Evolutionary conservation across 2,797 vertebrate species (phyloP), one percentile per base, ranked within the genome.

Genomic region (Acrocephalus scirpaceus): DNA sequence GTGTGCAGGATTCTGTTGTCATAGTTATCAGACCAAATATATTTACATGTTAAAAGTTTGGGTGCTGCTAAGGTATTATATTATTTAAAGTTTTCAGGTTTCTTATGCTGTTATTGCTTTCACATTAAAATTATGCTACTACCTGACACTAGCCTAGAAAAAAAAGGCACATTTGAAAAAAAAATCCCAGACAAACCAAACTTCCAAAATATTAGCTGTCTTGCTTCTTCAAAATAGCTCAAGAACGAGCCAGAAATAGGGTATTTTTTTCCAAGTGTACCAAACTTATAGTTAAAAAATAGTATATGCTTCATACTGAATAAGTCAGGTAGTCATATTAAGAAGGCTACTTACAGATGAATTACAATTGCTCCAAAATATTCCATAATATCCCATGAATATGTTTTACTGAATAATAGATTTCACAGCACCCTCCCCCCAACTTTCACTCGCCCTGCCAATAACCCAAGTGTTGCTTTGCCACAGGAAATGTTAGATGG

Each of bases 401-500:
- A 50, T 64, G 0, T 42, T 78, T 90, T 61, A 70, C 10, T 29
- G 20, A 69, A 75, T 69, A 36, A 13, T 25, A 32, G 30, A 62
- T 88, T 76, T 75, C 13, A 27, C 17, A 30, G 9, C 4, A 3
- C 11, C 34, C 11, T 2, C 15, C 3, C 2, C 11, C 10, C 3
- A 1, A 38, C 38, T 38, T 38, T 38, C 38, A 38, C 38, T 38
- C 38, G 38, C 1, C 2, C 2, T 4, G 4, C 5, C 7, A 25
- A 34, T 62, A 54, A 48, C 32, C 74, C 53, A 76, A n/a, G 36
- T 45, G 21, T 70, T 83, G 7, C 10, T 69, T 82, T 90, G 38
- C n/a, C 71, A n/a, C 13, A 71, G 75, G 50, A 95, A 86, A 83
- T 70, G 16, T 83, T 86, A 75, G 30, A 56, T 67, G 50, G 50